Evolutionary conservation across 1,140 invertebrate genomes (phyloP), one percentile per base, ranked within the genome.

Genomic region (Mamestra configurata): DNA sequence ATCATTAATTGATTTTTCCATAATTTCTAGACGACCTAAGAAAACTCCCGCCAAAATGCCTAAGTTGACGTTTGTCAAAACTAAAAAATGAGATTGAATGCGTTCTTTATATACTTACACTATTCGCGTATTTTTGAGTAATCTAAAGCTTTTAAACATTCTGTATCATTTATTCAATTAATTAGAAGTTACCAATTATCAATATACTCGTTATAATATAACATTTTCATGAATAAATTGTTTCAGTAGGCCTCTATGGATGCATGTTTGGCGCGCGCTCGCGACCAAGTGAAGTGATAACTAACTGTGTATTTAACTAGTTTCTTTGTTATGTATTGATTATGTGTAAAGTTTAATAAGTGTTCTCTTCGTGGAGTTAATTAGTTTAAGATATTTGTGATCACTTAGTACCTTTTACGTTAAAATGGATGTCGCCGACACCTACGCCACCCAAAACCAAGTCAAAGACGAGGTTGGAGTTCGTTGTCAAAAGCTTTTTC

Each of bases 401-500:
- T 31, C 11, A 27, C 11, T 22, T 5, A 53, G 43, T 68, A 68
- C 18, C 3, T 24, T 76, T 79, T 68, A 8, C 20, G 6, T 53
- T 55, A 88, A 79, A 82, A 97, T 97, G 96, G 96, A 97, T 96
- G 96, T 97, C 77, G 96, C 96, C 37, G 96, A 96, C 82, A 95
- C 96, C 71, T 95, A 96, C 87, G 95, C 96, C 70, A 96, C 96
- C 64, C 96, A 96, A 83, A 94, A 96, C 20, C 96, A 96, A 89
- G 97, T 98, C 0, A 97, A 97, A 91, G 99, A 99, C 96, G 98
- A 98, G 88, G 97, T 99, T 82, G 98, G 98, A 70, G 96, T 98
- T 43, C 96, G 98, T 66, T 98, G 98, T 92, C 98, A 99, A 93
- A 99, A 99, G 95, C 94, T 99, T 22, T 99, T 99, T 94, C 98